phyloP scores from a whole-genome alignment of 30 jellyfish, hydroid and myxozoan species.

The Aurelia aurita region DNA sequence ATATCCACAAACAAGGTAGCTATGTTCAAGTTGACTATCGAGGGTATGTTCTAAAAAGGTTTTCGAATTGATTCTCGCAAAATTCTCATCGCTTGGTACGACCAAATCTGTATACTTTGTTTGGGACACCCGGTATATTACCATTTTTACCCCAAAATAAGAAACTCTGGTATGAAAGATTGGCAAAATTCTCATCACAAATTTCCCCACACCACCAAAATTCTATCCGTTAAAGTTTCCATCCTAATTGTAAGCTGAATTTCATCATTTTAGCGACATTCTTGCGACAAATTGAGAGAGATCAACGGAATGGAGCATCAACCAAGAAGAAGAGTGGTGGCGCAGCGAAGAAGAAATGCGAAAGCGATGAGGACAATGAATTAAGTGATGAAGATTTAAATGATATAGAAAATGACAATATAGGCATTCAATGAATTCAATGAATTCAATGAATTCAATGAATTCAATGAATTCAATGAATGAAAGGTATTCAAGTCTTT shows the following conservation, averaged over 20 bases:
- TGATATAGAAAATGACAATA: conserved; percentile 12
- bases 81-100: too few relatives aligned
- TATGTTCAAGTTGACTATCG: too few relatives aligned
- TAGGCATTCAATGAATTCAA: too few relatives aligned
- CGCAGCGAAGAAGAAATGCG: not conserved
- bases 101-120: too few relatives aligned
- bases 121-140: too few relatives aligned
- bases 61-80: too few relatives aligned
- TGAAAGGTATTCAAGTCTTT: not conserved
- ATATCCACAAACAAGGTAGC: too few relatives aligned
- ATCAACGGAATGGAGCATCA: conserved; percentile 31
- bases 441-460: not conserved
- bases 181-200: too few relatives aligned
- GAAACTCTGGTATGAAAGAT: too few relatives aligned
- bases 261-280: conserved; percentile 57
- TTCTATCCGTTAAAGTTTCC: not conserved
- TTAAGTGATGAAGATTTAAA: conserved; percentile 7
- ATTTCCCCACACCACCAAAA: not conserved
- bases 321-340: not conserved
- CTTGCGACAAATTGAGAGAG: conserved; percentile 79
- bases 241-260: not conserved
- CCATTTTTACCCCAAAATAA: too few relatives aligned
- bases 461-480: not conserved
- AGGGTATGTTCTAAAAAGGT: too few relatives aligned
- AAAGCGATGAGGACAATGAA: conserved; percentile 10